phyloP scores from a whole-genome alignment of 2,888 invertebrate genomes.

The Trimorus sp. region DNA sequence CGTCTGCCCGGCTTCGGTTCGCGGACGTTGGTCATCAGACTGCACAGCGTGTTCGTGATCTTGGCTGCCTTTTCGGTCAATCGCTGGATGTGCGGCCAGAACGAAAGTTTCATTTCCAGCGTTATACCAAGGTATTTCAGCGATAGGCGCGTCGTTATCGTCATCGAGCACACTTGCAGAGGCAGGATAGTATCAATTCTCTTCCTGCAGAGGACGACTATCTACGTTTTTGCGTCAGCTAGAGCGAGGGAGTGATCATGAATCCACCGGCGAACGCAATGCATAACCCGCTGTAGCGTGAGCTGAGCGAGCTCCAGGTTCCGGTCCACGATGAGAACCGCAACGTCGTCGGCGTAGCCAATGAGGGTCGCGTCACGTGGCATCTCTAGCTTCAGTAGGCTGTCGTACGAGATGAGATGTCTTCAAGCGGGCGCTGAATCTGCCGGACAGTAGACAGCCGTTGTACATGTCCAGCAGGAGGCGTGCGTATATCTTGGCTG shows the following conservation, averaged over 20 bases:
- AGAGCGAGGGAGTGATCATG: background rate
- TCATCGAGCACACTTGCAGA: conserved; percentile 36
- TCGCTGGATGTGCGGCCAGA: conserved; percentile 58
- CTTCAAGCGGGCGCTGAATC: too few species aligned
- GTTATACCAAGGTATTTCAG: conserved; percentile 68
- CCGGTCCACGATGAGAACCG: background rate
- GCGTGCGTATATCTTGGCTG: too few species aligned
- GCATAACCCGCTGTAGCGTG: conserved; percentile 12
- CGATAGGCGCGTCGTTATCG: background rate
- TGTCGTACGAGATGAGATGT: too few species aligned
- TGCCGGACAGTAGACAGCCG: too few species aligned
- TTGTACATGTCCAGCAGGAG: too few species aligned
- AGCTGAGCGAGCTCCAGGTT: conserved; percentile 1
- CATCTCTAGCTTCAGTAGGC: too few species aligned
- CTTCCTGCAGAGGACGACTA: background rate
- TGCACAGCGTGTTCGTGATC: conserved; percentile 48
- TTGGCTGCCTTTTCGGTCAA: conserved; percentile 56
- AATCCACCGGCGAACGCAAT: background rate
- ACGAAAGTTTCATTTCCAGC: conserved; percentile 62
- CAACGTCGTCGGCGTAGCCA: conserved; percentile 12
- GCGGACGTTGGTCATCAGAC: conserved; percentile 53
- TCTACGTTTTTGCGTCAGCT: background rate
- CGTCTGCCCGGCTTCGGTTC: conserved; percentile 19
- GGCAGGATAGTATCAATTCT: conserved; percentile 31
- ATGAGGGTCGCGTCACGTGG: too few species aligned